A percentile compares a stretch with the other conserved stretches of the same genome.
These are phyloP conservation scores for Lagorchestes hirsutus DNA, from an alignment of 2,797 vertebrate species.

Conservation along the genomic window DNA sequence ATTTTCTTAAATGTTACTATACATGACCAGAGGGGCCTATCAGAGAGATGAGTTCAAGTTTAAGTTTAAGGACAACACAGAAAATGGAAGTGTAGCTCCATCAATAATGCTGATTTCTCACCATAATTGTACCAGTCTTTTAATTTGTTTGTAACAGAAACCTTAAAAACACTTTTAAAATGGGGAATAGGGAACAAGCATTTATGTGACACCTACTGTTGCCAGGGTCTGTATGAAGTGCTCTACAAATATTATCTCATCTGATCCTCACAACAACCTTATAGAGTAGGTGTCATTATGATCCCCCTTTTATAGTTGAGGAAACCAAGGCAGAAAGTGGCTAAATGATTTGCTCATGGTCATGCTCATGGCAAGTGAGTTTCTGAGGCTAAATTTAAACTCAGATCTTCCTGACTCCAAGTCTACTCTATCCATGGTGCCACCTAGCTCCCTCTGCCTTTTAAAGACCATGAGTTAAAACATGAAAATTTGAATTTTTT, in stretches of 20 bases:
- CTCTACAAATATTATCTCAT: neutral
- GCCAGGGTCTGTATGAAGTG: neutral
- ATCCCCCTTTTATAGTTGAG: neutral
- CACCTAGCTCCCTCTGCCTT: neutral
- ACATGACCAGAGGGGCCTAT: neutral
- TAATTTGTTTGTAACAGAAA: neutral
- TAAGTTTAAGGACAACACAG: neutral
- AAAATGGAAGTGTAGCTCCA: neutral
- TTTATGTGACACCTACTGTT: neutral
- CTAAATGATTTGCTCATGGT: too few relatives aligned
- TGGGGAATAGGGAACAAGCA: neutral
- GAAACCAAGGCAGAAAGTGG: neutral
- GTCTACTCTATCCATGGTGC: neutral
- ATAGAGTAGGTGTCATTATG: neutral
- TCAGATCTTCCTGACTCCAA: neutral
- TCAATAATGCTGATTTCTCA: neutral
- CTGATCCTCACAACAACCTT: neutral
- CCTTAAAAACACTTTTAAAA: neutral
- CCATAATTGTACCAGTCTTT: neutral
- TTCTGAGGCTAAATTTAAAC: neutral
- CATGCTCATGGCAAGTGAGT: neutral
- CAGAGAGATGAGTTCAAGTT: neutral
- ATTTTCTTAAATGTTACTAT: constrained; percentile 3
- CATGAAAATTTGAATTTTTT: neutral
- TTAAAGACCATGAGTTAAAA: neutral